Base-by-base conservation (phyloP, 2,113 vertebrate genomes). In the Talpa occidentalis region DNA sequence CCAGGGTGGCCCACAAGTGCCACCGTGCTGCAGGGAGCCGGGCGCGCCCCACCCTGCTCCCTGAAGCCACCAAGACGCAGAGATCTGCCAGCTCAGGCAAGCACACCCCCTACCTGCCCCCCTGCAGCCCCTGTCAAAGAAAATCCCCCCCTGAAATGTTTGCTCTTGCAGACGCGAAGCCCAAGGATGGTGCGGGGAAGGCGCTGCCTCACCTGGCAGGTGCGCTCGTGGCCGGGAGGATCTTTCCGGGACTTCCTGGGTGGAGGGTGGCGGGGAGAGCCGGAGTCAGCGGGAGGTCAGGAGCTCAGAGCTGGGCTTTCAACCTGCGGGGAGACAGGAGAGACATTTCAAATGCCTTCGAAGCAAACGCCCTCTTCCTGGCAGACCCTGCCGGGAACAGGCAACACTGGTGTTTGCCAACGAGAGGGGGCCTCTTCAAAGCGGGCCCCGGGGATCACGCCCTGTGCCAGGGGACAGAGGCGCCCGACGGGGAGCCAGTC, bases 311-410 rank as follows among this genome's bases (percentile, higher is more conserved):
- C 92, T 52, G 49, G 96, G 12, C 77, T 42, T 89, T 97, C 97
- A 94, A 94, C 97, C 98, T 98, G 97, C 2, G 97, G 96, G 78
- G 90, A 94, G 97, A 96, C 93, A 64, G 62, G 56, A 90, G 67
- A 93, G 80, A 90, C 52, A 40, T 0, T 5, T 42, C 37, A 40
- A 70, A 32, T 22, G 47, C 19, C 52, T 73, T 54, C 15, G 91
- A 86, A 54, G 52, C 24, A 11, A 32, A 52, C 11, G 17, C 32
- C n/a, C 24, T 14, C 19, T 3, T 40, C 40, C 47, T 12, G 42
- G 26, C 30, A 21, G 21, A 26, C n/a, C n/a, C n/a, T n/a, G n/a
- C n/a, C n/a, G n/a, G n/a, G n/a, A n/a, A n/a, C n/a, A 76, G 54
- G 2, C 47, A 96, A 42, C 86, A 79, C 47, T 0, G 26, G 19